Conservation (phyloP, 1,140 invertebrate species). For the Anthonomus grandis region DNA sequence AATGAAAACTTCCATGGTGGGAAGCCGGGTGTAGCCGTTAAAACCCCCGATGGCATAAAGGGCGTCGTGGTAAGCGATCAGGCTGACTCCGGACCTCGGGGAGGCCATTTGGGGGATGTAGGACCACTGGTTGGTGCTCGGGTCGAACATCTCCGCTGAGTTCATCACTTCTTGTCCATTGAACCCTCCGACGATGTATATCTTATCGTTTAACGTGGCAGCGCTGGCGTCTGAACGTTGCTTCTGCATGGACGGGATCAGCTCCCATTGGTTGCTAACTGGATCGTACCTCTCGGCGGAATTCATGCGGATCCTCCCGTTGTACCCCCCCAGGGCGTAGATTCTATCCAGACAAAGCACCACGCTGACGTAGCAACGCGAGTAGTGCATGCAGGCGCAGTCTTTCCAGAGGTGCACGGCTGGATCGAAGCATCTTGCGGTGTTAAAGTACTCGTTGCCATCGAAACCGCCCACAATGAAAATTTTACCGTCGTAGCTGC, state of each 20-base stretch:
- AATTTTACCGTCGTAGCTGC: conserved; percentile 62
- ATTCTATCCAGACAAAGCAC: conserved; percentile 68
- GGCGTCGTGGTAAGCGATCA: conserved; percentile 59
- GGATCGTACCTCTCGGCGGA: conserved; percentile 72
- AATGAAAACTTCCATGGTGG: conserved; percentile 48
- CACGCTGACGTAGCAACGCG: conserved; percentile 73
- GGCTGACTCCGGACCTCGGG: conserved; percentile 66
- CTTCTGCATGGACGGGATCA: conserved; percentile 76
- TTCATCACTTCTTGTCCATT: conserved; percentile 66
- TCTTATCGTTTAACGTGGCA: conserved; percentile 59
- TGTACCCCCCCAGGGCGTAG: conserved; percentile 86
- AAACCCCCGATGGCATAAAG: conserved; percentile 70
- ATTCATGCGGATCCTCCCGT: conserved; percentile 74
- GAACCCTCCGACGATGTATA: conserved; percentile 74
- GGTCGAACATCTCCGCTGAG: conserved; percentile 63
- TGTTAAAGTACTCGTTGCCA: conserved; percentile 69
- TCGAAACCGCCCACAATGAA: conserved; percentile 63
- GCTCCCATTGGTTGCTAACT: conserved; percentile 74
- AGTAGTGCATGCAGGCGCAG: conserved; percentile 69
- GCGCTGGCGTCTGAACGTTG: conserved; percentile 77
- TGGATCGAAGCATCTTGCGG: conserved; percentile 65
- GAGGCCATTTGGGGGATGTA: conserved; percentile 68
- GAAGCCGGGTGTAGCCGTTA: conserved; percentile 61
- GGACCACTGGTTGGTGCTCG: conserved; percentile 66
- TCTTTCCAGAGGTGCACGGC: conserved; percentile 62